Percentiles rank a stretch among this genome's conserved stretches.
Conservation (phyloP, 2,113 vertebrate species). For the Plecotus auritus region DNA sequence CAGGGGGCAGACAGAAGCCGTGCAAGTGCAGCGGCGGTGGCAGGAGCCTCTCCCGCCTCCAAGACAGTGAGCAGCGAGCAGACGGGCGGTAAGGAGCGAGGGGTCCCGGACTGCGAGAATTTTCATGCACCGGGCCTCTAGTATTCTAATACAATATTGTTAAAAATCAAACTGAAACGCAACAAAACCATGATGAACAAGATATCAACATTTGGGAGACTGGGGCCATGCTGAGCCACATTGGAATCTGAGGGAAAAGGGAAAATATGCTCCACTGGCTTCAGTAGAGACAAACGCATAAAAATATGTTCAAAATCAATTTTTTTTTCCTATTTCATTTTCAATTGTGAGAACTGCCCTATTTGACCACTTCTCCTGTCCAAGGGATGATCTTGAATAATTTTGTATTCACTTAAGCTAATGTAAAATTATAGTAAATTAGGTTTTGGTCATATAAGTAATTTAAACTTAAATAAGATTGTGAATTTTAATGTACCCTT, state of each 20-base stretch:
- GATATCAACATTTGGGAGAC: neutral
- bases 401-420: neutral
- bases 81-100: no score
- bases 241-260: neutral
- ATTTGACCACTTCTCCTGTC: neutral
- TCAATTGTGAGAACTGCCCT: neutral
- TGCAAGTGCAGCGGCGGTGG: no score
- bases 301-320: neutral
- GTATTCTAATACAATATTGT: neutral
- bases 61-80: no score
- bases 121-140: no score
- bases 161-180: neutral
- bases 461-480: neutral
- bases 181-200: neutral
- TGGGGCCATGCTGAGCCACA: neutral
- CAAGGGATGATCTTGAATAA: neutral
- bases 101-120: no score
- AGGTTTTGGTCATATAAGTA: neutral
- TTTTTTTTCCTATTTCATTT: neutral
- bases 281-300: neutral
- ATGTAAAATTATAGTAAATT: neutral
- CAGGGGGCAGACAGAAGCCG: no score
- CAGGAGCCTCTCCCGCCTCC: no score
- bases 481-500: neutral
- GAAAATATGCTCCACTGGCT: neutral